These are phyloP conservation scores for Sinocyclocheilus rhinocerous DNA, from an alignment of 2,113 vertebrate genomes.

Conservation along the genomic window DNA sequence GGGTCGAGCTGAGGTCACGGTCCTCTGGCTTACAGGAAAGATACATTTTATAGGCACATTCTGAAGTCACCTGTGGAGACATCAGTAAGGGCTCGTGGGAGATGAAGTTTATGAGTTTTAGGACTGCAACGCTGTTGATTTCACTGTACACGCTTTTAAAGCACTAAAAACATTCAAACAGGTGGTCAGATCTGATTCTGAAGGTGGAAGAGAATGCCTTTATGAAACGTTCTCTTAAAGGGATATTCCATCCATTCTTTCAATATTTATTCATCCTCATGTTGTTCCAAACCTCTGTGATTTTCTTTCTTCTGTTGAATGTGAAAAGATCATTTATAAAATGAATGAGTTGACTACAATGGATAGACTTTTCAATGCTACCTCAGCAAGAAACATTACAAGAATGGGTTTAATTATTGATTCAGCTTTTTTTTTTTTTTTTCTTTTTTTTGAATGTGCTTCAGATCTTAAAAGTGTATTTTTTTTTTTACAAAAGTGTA, in stretches of 20 bases:
- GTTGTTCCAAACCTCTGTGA: background rate
- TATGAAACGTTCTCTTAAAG: background rate
- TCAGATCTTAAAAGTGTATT: background rate
- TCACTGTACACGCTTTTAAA: background rate
- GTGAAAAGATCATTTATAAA: background rate
- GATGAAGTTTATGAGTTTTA: constrained; percentile 32
- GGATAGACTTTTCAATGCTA: no score
- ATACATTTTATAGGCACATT: constrained; percentile 47
- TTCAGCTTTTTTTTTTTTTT: no score
- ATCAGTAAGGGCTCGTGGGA: constrained; percentile 43
- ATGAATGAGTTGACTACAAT: no score
- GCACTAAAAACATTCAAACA: background rate
- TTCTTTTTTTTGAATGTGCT: no score
- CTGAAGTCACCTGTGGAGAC: constrained; percentile 47
- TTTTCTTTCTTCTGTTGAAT: background rate
- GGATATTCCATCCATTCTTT: background rate
- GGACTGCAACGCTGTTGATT: background rate
- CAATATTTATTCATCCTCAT: background rate
- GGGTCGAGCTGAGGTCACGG: constrained; percentile 32
- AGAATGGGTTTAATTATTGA: no score
- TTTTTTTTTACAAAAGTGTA: no score
- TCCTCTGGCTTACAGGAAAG: constrained; percentile 42
- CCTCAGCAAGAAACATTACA: no score
- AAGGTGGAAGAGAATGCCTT: background rate
- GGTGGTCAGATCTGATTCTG: constrained; percentile 10